Percentiles rank a stretch among this genome's conserved stretches.
Evolutionary conservation across 92 coral and sea anemone genomes (phyloP).

Genomic region (Zoanthus sociatus): DNA sequence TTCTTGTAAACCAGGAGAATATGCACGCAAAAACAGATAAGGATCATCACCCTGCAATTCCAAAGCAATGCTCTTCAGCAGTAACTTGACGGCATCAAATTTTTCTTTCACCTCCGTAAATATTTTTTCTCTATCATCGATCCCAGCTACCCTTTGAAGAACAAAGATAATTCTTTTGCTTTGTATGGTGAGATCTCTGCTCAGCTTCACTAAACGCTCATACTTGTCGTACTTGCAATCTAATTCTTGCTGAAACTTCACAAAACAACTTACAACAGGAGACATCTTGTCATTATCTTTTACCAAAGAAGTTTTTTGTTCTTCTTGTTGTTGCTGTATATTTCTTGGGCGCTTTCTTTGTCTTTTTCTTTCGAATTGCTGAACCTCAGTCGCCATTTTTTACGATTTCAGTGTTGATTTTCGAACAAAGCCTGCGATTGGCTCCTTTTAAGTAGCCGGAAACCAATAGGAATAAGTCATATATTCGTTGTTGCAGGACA

Average conservation of each 20-base stretch:
- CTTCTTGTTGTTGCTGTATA: constrained; percentile 10
- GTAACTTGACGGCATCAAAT: constrained; percentile 71
- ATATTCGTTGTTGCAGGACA: neutral
- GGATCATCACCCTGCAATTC: constrained; percentile 89
- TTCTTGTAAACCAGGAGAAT: constrained; percentile 95
- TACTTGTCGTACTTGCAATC: constrained; percentile 88
- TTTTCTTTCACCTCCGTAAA: constrained; percentile 86
- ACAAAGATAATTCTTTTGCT: constrained; percentile 88
- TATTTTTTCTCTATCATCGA: constrained; percentile 62
- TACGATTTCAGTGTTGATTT: neutral
- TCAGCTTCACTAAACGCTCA: constrained; percentile 92
- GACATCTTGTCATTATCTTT: constrained; percentile 70
- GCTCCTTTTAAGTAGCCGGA: neutral
- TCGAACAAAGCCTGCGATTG: constrained; percentile 31
- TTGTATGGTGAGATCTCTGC: constrained; percentile 94
- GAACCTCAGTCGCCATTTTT: constrained; percentile 56
- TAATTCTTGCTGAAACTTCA: constrained; percentile 77
- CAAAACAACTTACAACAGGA: constrained; percentile 72
- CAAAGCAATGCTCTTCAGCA: constrained; percentile 78
- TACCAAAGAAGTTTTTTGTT: constrained; percentile 28
- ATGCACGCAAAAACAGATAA: constrained; percentile 79
- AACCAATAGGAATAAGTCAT: constrained; percentile 27
- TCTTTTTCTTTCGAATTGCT: constrained; percentile 8
- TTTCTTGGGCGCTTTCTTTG: constrained; percentile 48
- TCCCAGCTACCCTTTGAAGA: constrained; percentile 83